phyloP scores from a whole-genome alignment of 2,113 vertebrate species.

The Notechis scutatus region DNA sequence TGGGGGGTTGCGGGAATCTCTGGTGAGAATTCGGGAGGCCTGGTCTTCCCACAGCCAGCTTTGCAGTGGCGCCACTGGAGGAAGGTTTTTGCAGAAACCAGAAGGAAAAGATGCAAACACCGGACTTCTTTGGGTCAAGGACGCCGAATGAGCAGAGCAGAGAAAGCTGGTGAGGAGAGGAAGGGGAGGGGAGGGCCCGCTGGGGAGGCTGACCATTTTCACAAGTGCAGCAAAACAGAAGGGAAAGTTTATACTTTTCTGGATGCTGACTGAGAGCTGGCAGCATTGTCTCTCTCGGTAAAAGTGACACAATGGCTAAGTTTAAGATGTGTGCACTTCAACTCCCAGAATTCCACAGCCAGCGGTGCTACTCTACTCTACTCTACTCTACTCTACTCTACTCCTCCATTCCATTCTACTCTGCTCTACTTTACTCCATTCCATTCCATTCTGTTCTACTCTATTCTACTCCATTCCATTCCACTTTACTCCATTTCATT shows the following conservation, averaged over 20 bases:
- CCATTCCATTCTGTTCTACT: too few relatives aligned
- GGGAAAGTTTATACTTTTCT: background rate
- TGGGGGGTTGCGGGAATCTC: slow-evolving; percentile 48
- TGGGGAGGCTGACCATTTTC: slow-evolving; percentile 63
- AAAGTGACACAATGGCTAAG: background rate
- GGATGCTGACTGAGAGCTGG: background rate
- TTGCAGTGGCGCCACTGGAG: slow-evolving; percentile 64
- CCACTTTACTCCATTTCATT: too few relatives aligned
- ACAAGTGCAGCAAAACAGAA: slow-evolving; percentile 42
- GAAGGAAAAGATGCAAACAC: slow-evolving; percentile 74
- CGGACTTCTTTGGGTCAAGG: slow-evolving; percentile 72
- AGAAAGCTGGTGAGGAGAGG: slow-evolving; percentile 53
- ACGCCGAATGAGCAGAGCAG: slow-evolving; percentile 51
- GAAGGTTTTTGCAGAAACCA: slow-evolving; percentile 64
- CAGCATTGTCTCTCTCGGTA: too few relatives aligned
- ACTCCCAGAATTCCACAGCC: background rate
- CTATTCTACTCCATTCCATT: too few relatives aligned
- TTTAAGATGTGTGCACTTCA: background rate
- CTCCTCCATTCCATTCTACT: too few relatives aligned
- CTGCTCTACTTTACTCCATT: too few relatives aligned
- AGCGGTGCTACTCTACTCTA: background rate
- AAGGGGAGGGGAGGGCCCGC: slow-evolving; percentile 53
- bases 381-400: too few relatives aligned
- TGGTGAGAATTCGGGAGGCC: slow-evolving; percentile 73
- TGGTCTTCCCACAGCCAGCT: slow-evolving; percentile 74